These are phyloP conservation scores for Neodontobutis hainanensis DNA, from an alignment of 2,113 vertebrate genomes.

Conservation along the genomic window DNA sequence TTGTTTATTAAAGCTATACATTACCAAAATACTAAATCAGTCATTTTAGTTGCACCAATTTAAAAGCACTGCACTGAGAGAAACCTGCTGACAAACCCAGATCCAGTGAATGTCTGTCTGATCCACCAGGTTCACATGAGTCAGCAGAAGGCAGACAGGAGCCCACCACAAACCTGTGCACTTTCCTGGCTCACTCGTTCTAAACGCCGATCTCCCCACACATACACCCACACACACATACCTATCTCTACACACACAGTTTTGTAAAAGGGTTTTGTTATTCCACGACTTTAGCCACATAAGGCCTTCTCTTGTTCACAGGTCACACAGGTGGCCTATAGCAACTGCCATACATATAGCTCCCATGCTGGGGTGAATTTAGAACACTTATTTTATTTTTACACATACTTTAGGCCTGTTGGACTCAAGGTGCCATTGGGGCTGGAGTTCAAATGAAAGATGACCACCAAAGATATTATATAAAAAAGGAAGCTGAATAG, in stretches of 20 bases:
- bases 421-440: too few species aligned
- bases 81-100: constrained; percentile 24
- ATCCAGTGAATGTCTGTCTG: constrained; percentile 18
- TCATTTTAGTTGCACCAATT: too few species aligned
- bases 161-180: not conserved
- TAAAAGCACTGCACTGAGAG: not conserved
- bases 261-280: constrained; percentile 48
- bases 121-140: not conserved
- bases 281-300: constrained; percentile 49
- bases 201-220: constrained; percentile 4
- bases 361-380: not conserved
- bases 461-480: too few species aligned
- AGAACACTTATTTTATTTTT: not conserved
- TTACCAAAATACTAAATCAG: too few species aligned
- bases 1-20: too few species aligned
- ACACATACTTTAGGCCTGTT: too few species aligned
- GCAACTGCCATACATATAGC: constrained; percentile 39
- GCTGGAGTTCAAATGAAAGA: too few species aligned
- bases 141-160: constrained; percentile 14
- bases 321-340: constrained; percentile 60
- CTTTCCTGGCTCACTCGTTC: constrained; percentile 3
- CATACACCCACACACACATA: too few species aligned
- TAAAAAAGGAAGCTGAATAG: too few species aligned
- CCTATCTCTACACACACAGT: constrained; percentile 21
- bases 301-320: constrained; percentile 57